A percentile compares a stretch with the other conserved stretches of the same genome.
These are phyloP conservation scores for Pagrus major DNA, from an alignment of 2,113 vertebrate genomes.

Conservation along the genomic window DNA sequence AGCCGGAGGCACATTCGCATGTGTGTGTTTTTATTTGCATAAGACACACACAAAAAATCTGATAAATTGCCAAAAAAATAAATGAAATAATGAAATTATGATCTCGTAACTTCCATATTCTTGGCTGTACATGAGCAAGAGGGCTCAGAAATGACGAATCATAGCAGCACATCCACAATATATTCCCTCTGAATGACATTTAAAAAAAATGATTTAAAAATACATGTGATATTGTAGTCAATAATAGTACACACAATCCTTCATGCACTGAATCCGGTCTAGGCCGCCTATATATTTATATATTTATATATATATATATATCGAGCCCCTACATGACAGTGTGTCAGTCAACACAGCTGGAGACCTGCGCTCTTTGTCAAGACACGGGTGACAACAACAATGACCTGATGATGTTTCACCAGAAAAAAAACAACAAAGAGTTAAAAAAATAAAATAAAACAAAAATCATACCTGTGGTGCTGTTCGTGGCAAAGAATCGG, in stretches of 20 bases:
- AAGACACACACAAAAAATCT: conserved; percentile 9
- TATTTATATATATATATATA: no score
- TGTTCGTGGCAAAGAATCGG: conserved; percentile 69
- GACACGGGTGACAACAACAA: conserved; percentile 70
- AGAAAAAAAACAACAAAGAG: conserved; percentile 38
- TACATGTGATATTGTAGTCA: conserved; percentile 12
- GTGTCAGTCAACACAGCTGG: conserved; percentile 76
- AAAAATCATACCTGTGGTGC: conserved; percentile 73
- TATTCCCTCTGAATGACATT: neutral
- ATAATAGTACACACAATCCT: conserved; percentile 37
- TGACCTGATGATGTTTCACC: conserved; percentile 49
- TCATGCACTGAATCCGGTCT: conserved; percentile 25
- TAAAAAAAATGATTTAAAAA: neutral
- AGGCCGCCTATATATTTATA: conserved; percentile 41
- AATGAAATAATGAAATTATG: neutral
- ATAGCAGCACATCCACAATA: neutral
- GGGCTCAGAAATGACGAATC: neutral
- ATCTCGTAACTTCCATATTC: conserved; percentile 27
- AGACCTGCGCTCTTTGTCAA: conserved; percentile 74
- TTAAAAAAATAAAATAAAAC: conserved; percentile 2
- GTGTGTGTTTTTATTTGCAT: conserved; percentile 6
- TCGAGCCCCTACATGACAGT: conserved; percentile 60
- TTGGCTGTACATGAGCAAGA: neutral
- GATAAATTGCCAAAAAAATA: neutral
- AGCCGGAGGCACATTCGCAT: neutral